Base-by-base conservation (phyloP, 2,888 invertebrate genomes). In the Hedya salicella region DNA sequence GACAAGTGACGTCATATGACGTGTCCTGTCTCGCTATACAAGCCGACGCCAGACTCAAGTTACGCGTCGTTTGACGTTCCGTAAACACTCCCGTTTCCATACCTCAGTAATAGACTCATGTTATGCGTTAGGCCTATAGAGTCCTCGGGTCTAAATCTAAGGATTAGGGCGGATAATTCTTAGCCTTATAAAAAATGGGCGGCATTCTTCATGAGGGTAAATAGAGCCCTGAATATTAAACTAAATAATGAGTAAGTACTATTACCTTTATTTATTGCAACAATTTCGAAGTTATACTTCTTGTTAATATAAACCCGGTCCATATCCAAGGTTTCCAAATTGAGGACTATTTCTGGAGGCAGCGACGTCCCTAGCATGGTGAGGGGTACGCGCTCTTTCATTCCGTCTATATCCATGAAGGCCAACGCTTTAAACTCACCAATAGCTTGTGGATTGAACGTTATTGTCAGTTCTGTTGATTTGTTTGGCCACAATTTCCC, bases 401-500 rank as follows among this genome's bases (percentile, higher is more conserved):
- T 82, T 6, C 95, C 95, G 62, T 93, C 92, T 2, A 95, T 86
- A 72, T 95, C 95, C 68, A 95, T 85, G 82, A 92, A 95, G 0
- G 93, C 93, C 0, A 75, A 82, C n/a, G 88, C 81, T 44, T 85
- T 80, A 71, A 93, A 92, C 46, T 88, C 87, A 11, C 93, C 93
- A 54, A 93, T 89, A 74, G 85, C 83, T 73, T 89, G 83, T 0
- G 95, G 95, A 36, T 82, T 74, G 83, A 95, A 95, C 61, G 91
- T 89, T 67, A 95, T 80, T 0, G 86, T 91, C 63, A 95, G 78
- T 62, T 93, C 92, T 17, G 89, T 85, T 3, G 82, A 73, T 75
- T 92, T 92, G 60, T 93, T 91, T 0, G 95, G 94, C 93, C 94
- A 94, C 30, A 95, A 79, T 73, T 93, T 91, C 19, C 95, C 95